A percentile compares a stretch with the other conserved stretches of the same genome.
Conservation (phyloP, 2,888 invertebrate genomes). For the Drosophila diplacantha region DNA sequence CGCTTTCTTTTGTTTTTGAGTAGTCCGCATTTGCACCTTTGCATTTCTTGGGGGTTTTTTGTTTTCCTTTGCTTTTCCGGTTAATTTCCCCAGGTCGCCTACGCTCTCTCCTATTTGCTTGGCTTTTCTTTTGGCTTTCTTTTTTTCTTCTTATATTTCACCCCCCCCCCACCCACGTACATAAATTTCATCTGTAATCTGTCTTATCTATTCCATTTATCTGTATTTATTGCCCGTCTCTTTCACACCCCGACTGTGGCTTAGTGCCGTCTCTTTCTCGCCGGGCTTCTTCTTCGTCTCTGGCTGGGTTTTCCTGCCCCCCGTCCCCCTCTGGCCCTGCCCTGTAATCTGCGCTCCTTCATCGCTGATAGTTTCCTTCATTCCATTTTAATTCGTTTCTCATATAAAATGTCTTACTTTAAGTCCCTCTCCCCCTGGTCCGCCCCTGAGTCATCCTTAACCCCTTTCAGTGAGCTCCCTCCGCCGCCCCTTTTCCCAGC, state of each 20-base stretch:
- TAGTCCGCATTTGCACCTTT: constrained; percentile 8
- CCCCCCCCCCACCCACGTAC: constrained; percentile 3
- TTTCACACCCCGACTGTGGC: background rate
- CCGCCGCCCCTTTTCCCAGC: background rate
- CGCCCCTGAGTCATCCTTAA: background rate
- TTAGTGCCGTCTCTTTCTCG: background rate
- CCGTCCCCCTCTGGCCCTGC: background rate
- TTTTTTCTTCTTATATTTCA: background rate
- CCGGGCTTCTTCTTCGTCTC: constrained; percentile 1
- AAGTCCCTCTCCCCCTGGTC: background rate
- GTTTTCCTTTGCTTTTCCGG: constrained; percentile 16
- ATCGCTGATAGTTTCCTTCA: constrained; percentile 36
- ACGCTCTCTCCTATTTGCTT: background rate
- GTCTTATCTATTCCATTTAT: constrained; percentile 39
- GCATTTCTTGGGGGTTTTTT: background rate
- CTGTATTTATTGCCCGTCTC: constrained; percentile 34
- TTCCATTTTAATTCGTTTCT: constrained; percentile 45
- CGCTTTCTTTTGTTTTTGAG: background rate
- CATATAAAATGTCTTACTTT: constrained; percentile 46
- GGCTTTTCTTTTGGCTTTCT: background rate
- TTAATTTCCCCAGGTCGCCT: constrained; percentile 24
- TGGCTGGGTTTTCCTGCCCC: background rate
- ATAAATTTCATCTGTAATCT: constrained; percentile 36
- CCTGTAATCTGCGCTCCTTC: constrained; percentile 11
- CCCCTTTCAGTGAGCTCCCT: background rate